A percentile compares a stretch with the other conserved stretches of the same genome.
These are phyloP conservation scores for Acrossocheilus fasciatus DNA, from an alignment of 2,797 vertebrate genomes.

Conservation along the genomic window DNA sequence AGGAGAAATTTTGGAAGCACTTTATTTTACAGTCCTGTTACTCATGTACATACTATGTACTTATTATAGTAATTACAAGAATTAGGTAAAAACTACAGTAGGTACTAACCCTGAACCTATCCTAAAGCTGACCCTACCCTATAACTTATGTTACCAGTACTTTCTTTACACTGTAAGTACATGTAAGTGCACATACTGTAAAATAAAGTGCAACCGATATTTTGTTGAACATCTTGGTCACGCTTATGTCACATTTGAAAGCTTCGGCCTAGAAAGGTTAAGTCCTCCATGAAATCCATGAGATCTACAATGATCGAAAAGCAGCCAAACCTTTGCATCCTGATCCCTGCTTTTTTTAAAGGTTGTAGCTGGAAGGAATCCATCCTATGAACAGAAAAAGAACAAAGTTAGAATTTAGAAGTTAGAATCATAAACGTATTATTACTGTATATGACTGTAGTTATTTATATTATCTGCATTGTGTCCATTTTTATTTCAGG, in stretches of 20 bases:
- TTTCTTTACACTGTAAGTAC: neutral
- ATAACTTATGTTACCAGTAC: neutral
- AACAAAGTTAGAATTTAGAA: neutral
- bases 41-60: neutral
- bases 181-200: neutral
- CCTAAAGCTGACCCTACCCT: no score
- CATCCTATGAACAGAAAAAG: neutral
- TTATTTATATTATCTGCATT: neutral
- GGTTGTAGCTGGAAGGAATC: neutral
- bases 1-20: neutral
- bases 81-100: neutral
- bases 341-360: neutral
- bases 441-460: neutral
- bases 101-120: neutral
- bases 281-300: neutral
- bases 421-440: neutral
- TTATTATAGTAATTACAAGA: neutral
- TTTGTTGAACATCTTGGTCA: neutral
- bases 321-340: neutral
- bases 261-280: neutral
- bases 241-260: neutral
- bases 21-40: neutral
- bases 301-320: neutral
- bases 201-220: neutral
- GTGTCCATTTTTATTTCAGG: neutral